Evolutionary conservation across 2,888 invertebrate species (phyloP), one percentile per base, ranked within the genome.

Genomic region (Orchesella flavescens): DNA sequence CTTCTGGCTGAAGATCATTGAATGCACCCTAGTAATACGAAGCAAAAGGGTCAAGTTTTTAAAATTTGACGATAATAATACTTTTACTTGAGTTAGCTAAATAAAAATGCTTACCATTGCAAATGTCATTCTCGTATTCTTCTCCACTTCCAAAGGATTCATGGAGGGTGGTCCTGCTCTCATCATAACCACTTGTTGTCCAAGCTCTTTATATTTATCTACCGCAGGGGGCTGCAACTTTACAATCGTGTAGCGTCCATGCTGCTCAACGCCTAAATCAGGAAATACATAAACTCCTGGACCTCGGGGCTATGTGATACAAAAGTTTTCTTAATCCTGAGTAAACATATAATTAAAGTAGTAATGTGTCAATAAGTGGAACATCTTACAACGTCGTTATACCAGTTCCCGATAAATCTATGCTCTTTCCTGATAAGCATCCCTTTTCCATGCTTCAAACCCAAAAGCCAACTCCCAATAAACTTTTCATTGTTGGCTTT

Each of bases 201-300:
- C 88, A 13, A 82, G 61, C 10, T 71, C 76, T 63, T 84, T 86
- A 84, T 87, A 88, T 12, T 71, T 76, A 0, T 75, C 73, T 10
- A 80, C 79, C 1, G 78, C 73, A 12, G 79, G 84, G 1, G 84
- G 82, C 2, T 78, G 92, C 89, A 94, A 93, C 85, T 92, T 92
- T 46, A 92, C 91, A 87, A 92, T 92, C 69, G 92, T 92, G 91
- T 92, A 95, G 88, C 91, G 94, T 0, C 95, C 95, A 87, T 94
- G 94, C 86, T 94, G 93, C 92, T 95, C 94, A 87, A 93, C 93
- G 85, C 93, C 93, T n/a, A 93, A 93, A 86, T 95, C 93, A 0
- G 85, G 84, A 88, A 95, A 95, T 2, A 93, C 93, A 88, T 94
- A 95, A 79, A 94, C 94, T 0, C 95, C 95, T 0, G 93, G 92